Percentiles rank a stretch among this genome's conserved stretches.
phyloP scores from a whole-genome alignment of 2,888 invertebrate species.

The Sclerodermus sp. region DNA sequence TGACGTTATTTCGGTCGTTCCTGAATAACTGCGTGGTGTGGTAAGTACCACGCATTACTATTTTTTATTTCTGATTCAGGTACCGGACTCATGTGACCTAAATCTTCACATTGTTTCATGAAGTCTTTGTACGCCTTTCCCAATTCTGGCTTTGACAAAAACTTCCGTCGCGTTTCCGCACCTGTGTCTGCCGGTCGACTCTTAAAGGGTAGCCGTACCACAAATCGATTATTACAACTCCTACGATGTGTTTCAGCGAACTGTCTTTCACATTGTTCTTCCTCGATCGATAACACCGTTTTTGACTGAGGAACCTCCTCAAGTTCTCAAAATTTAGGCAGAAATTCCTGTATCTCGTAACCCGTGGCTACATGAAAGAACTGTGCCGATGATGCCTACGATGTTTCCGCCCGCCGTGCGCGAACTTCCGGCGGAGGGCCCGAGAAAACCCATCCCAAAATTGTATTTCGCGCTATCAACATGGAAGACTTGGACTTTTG shows the following conservation, averaged over 20 bases:
- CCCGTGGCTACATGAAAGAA: no score
- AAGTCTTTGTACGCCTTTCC: slow-evolving; percentile 21
- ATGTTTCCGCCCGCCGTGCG: not conserved
- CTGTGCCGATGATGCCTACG: no score
- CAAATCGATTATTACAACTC: slow-evolving; percentile 28
- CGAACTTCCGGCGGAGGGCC: no score
- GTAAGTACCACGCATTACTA: slow-evolving; percentile 34
- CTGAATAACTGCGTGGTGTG: slow-evolving; percentile 46
- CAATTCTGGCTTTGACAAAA: not conserved
- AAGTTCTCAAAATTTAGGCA: slow-evolving; percentile 10
- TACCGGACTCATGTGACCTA: slow-evolving; percentile 10
- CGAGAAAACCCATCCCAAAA: no score
- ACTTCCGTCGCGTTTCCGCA: not conserved
- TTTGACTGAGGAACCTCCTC: slow-evolving; percentile 6
- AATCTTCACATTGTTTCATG: slow-evolving; percentile 5
- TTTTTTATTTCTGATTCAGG: not conserved
- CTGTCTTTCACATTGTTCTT: slow-evolving; percentile 25
- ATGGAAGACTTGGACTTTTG: no score
- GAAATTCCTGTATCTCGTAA: not conserved
- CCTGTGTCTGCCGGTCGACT: not conserved
- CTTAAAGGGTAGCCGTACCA: slow-evolving; percentile 12
- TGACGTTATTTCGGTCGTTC: slow-evolving; percentile 18
- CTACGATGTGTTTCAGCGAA: slow-evolving; percentile 24
- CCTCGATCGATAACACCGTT: slow-evolving; percentile 14
- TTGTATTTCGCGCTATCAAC: not conserved